Conservation (phyloP, 2,888 invertebrate species). For the Mythimna vitellina region DNA sequence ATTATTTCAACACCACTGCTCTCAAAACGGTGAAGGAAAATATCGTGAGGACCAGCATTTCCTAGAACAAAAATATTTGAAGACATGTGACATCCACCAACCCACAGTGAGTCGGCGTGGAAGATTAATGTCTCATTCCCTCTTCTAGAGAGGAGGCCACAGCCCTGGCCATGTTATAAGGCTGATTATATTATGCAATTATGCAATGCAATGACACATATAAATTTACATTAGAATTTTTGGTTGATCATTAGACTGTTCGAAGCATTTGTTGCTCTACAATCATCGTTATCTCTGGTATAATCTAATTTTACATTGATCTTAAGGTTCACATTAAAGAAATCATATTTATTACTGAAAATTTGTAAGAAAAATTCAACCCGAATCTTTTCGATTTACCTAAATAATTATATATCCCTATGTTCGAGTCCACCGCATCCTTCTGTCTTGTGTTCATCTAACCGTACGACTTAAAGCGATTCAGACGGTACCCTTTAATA, state of each 20-base stretch:
- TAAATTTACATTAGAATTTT: neutral
- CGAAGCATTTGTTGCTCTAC: neutral
- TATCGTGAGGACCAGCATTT: too few relatives aligned
- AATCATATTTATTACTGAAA: neutral
- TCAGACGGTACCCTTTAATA: neutral
- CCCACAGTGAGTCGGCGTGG: too few relatives aligned
- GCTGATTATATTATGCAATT: too few relatives aligned
- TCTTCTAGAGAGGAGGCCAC: too few relatives aligned
- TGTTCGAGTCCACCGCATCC: neutral
- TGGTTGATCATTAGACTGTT: neutral
- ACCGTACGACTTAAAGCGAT: neutral
- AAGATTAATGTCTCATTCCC: too few relatives aligned
- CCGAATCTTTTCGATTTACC: neutral
- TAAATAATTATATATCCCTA: neutral
- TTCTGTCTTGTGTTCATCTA: conserved; percentile 2
- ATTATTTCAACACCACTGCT: too few relatives aligned
- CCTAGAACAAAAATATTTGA: too few relatives aligned
- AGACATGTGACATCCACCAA: too few relatives aligned
- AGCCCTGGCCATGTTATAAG: too few relatives aligned
- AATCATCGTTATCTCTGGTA: neutral
- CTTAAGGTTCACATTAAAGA: neutral
- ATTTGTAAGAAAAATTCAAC: neutral
- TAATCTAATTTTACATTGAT: neutral
- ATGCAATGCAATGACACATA: too few relatives aligned
- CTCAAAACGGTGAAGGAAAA: too few relatives aligned